Base-by-base conservation (phyloP, 2,888 invertebrate species). In the Drosophila fulvimacula region DNA sequence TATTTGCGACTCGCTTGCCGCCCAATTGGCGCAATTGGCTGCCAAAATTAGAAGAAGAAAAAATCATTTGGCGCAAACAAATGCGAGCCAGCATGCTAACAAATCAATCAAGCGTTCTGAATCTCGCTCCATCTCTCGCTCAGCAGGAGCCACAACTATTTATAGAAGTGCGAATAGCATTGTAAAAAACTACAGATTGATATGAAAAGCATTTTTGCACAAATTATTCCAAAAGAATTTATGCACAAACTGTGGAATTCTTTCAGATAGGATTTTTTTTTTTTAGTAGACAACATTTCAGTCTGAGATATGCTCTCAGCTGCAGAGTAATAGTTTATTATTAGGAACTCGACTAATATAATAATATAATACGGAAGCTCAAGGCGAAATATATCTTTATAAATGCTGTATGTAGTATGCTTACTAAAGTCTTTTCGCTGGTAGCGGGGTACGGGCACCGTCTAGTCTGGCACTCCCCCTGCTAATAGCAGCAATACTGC, bases 21-120 rank as follows among this genome's bases (percentile, higher is more conserved):
- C 64, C 80, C 88, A 85, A 82, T 88, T 79, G 82, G 58, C 88
- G 56, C 73, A 65, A 79, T 69, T 66, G 59, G 48, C 24, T 67
- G 58, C 75, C 82, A 82, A 79, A 88, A 76, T 70, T 64, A 71
- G 73, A 69, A n/a, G n/a, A n/a, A n/a, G n/a, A n/a, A n/a, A 38
- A 27, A 69, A 70, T 60, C 58, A 77, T 77, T 79, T 79, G 70
- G 44, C 79, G 44, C 69, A 66, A 69, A 58, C 69, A 58, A 46
- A 48, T 30, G 49, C 30, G 48, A 61, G 48, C 30, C 30, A 48
- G 13, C 69, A 71, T 62, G 62, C 63, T 65, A 71, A 68, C 75
- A 72, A 86, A 73, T 88, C 87, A 86, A 88, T 83, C 83, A 75
- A 64, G 62, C 69, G 49, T 51, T 57, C 42, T 24, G 7, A 53